Evolutionary conservation across 2,113 vertebrate species (phyloP), one percentile per base, ranked within the genome.

Genomic region (Eurystomus gularis): DNA sequence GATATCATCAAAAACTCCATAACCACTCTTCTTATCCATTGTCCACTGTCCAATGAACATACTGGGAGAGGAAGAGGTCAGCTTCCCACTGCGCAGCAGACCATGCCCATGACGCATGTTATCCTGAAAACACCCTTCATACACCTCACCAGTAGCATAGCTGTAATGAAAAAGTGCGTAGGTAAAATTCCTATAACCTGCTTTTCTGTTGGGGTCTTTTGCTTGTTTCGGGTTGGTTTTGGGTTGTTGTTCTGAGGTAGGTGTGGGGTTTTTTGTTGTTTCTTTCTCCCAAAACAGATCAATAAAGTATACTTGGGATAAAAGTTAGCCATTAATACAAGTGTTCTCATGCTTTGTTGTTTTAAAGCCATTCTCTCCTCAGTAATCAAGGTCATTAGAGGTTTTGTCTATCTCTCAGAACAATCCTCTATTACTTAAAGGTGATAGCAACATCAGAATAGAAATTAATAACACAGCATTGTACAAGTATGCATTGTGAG

Each of bases 41-140:
- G 98, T 95, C 99, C 99, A 99, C 57, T 99, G 99, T 51, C 99
- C 99, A 78, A 99, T 99, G 97, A 99, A 99, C 97, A 99, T 99
- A 39, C 99, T 99, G 72, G 99, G 99, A 48, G 99, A 99, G 46
- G 98, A 98, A 20, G 99, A 99, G 81, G 99, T 99, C 78, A 99
- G 97, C 82, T 99, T 99, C 78, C 99, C 99, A 14, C 98, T 99
- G 83, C 99, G 99, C 39, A 99, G 98, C 95, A 99, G 98, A n/a
- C 99, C 99, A 8, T 99, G 99, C 9, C 99, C 99, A 3, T 99
- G 99, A 6, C 99, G 98, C 98, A 98, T 97, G 83, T 99, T 99
- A 66, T 99, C 99, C 97, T 99, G 99, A 90, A 99, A 99, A 70
- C 98, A 99, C 6, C 99, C 99, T 46, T 99, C 99, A 51, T 99